phyloP scores from a whole-genome alignment of 1,140 invertebrate genomes.

The Stegodyphus mimosarum region DNA sequence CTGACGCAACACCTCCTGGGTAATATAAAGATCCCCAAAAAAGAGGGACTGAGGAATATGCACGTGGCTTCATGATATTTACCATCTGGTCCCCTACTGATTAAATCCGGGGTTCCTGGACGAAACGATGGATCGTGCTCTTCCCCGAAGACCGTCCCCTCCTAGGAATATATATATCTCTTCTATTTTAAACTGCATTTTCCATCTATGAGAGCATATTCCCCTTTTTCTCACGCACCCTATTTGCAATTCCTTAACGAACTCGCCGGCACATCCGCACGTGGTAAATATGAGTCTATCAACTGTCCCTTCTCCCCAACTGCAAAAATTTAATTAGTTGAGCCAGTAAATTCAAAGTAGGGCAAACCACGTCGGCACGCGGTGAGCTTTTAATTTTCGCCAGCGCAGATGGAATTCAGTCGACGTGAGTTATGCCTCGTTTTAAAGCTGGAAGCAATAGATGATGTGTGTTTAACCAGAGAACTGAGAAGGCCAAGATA shows the following conservation, averaged over 20 bases:
- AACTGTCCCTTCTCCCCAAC: neutral
- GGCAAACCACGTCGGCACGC: neutral
- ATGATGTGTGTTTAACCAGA: too few species aligned
- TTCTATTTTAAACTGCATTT: neutral
- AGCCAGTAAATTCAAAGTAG: neutral
- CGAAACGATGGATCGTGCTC: too few species aligned
- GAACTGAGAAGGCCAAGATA: too few species aligned
- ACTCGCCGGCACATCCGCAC: neutral
- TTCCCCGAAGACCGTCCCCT: neutral
- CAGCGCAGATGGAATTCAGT: too few species aligned
- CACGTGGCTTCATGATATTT: slow-evolving; percentile 21
- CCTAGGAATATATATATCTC: neutral
- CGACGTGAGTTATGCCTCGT: too few species aligned
- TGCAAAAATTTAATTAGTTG: neutral
- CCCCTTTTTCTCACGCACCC: neutral
- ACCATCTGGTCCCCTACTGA: slow-evolving; percentile 16
- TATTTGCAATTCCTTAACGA: slow-evolving; percentile 13
- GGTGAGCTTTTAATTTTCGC: too few species aligned
- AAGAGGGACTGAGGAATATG: neutral
- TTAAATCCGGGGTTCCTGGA: neutral
- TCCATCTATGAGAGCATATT: too few species aligned
- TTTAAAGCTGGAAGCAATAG: too few species aligned
- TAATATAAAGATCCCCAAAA: too few species aligned
- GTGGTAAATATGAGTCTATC: too few species aligned
- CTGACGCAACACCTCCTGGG: too few species aligned